Conservation (phyloP, 1,140 invertebrate genomes). For the Temnothorax curvispinosus region DNA sequence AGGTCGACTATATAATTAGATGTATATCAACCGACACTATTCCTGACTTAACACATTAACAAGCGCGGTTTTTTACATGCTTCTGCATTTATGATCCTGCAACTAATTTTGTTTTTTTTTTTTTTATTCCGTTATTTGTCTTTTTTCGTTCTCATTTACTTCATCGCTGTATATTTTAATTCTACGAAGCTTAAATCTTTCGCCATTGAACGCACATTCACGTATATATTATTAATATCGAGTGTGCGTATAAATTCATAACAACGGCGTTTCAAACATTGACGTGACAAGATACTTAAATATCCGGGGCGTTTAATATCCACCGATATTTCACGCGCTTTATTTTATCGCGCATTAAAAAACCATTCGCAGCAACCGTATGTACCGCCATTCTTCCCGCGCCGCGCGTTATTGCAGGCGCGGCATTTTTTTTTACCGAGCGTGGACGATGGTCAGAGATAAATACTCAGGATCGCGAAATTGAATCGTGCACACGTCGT, state of each 20-base stretch:
- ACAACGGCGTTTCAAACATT: background rate
- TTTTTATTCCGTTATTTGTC: background rate
- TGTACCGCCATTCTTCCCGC: slow-evolving; percentile 11
- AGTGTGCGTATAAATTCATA: slow-evolving; percentile 27
- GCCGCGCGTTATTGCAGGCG: slow-evolving; percentile 19
- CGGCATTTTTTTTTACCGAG: slow-evolving; percentile 21
- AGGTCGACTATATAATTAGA: background rate
- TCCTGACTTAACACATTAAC: background rate
- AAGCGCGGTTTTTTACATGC: background rate
- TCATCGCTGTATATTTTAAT: background rate
- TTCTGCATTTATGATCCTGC: background rate
- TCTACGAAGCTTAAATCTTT: background rate
- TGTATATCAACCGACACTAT: background rate
- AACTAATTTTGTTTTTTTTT: background rate
- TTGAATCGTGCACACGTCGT: slow-evolving; percentile 51
- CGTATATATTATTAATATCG: background rate
- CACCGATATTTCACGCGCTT: slow-evolving; percentile 23
- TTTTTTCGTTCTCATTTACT: background rate
- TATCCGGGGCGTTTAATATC: slow-evolving; percentile 38
- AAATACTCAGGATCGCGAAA: slow-evolving; percentile 59
- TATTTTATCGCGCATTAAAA: slow-evolving; percentile 47
- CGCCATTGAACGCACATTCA: background rate
- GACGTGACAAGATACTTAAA: slow-evolving; percentile 23
- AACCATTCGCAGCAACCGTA: slow-evolving; percentile 10
- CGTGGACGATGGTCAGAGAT: slow-evolving; percentile 52